Conservation (phyloP, 2,888 invertebrate species). For the Craniophora ligustri region DNA sequence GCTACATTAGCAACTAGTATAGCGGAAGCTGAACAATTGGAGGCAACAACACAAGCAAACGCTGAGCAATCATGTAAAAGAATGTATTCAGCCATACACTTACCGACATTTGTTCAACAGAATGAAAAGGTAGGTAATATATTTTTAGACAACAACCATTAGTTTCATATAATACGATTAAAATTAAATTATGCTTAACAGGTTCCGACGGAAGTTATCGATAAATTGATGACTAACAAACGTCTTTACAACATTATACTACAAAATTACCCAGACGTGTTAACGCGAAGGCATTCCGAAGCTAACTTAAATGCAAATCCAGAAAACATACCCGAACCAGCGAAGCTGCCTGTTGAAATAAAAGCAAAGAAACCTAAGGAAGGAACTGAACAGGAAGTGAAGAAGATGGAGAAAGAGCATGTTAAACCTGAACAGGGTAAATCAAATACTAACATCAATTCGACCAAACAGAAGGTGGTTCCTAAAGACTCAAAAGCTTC, state of each 20-base stretch:
- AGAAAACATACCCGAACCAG: slow-evolving; percentile 61
- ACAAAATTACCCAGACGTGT: slow-evolving; percentile 91
- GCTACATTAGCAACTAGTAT: slow-evolving; percentile 89
- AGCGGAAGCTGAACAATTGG: slow-evolving; percentile 81
- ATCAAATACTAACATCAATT: slow-evolving; percentile 43
- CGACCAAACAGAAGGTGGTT: slow-evolving; percentile 42
- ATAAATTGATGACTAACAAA: slow-evolving; percentile 90
- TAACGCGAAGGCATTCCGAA: slow-evolving; percentile 90
- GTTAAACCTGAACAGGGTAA: slow-evolving; percentile 33
- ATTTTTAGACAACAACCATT: not conserved
- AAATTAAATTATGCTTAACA: slow-evolving; percentile 57
- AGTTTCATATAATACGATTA: not conserved
- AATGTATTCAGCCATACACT: slow-evolving; percentile 91
- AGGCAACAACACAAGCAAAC: slow-evolving; percentile 81
- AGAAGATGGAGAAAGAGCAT: slow-evolving; percentile 54
- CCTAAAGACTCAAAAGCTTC: slow-evolving; percentile 37
- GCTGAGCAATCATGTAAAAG: slow-evolving; percentile 74
- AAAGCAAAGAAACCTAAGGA: slow-evolving; percentile 65
- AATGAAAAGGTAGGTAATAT: slow-evolving; percentile 89
- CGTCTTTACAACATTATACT: slow-evolving; percentile 91
- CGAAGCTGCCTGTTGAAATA: slow-evolving; percentile 69
- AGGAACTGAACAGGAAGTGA: slow-evolving; percentile 30
- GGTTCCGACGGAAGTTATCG: slow-evolving; percentile 92
- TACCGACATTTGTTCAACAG: slow-evolving; percentile 93
- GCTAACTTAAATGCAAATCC: slow-evolving; percentile 79